A percentile compares a stretch with the other conserved stretches of the same genome.
phyloP scores from a whole-genome alignment of 2,797 vertebrate species.

The Parauchenoglanis punctatus region DNA sequence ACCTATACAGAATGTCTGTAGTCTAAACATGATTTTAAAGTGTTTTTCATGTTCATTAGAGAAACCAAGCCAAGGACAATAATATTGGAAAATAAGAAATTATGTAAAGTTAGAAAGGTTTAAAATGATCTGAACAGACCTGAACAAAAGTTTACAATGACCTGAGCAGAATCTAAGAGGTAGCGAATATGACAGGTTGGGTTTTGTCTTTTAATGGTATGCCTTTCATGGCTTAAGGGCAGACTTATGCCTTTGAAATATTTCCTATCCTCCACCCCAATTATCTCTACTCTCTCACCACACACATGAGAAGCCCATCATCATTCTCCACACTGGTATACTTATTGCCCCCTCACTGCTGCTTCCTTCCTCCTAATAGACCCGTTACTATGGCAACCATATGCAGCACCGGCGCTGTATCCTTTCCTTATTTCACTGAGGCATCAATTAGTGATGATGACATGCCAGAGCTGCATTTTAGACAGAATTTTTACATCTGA shows the following conservation, averaged over 20 bases:
- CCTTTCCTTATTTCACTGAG: slow-evolving; percentile 46
- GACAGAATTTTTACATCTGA: background rate
- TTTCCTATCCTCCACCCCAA: slow-evolving; percentile 29
- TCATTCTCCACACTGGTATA: slow-evolving; percentile 17
- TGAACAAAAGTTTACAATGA: background rate
- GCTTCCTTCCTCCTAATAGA: slow-evolving; percentile 46
- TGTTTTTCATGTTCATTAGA: background rate
- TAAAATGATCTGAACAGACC: background rate
- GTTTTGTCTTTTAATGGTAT: background rate
- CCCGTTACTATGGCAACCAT: slow-evolving; percentile 55
- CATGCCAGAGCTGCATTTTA: slow-evolving; percentile 16
- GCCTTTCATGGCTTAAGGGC: background rate
- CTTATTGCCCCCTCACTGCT: slow-evolving; percentile 38
- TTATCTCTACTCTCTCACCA: slow-evolving; percentile 15
- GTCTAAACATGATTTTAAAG: background rate
- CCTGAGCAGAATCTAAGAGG: background rate
- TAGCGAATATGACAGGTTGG: background rate
- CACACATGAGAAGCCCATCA: slow-evolving; percentile 16
- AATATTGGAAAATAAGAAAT: background rate
- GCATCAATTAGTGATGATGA: slow-evolving; percentile 42
- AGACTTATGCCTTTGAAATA: background rate
- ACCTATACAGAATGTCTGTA: background rate
- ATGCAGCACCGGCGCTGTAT: slow-evolving; percentile 26
- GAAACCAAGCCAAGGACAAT: background rate
- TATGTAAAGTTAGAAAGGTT: background rate